These are phyloP conservation scores for Lasioglossum leucozonium DNA, from an alignment of 2,888 invertebrate species.

Conservation along the genomic window DNA sequence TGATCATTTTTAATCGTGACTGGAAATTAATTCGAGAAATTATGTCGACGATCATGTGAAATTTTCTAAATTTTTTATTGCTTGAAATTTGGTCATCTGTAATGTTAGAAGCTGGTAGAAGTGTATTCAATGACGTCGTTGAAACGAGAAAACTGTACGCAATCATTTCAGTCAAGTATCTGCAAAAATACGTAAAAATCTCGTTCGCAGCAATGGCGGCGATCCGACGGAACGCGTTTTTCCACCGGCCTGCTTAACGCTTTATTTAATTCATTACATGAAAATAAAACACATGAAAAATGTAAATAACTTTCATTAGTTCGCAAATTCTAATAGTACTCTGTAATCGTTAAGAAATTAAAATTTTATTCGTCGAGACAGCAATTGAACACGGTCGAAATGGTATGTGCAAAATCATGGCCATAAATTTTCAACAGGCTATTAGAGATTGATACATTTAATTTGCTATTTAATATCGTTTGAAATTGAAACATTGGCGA, in stretches of 20 bases:
- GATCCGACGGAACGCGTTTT: conserved; percentile 60
- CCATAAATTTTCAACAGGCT: not conserved
- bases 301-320: not conserved
- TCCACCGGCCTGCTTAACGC: not conserved
- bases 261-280: not conserved
- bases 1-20: not conserved
- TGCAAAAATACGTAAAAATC: not conserved
- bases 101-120: not conserved
- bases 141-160: no score
- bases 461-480: not conserved
- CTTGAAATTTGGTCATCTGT: not conserved
- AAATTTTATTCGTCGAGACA: not conserved
- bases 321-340: not conserved
- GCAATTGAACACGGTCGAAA: not conserved
- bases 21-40: not conserved
- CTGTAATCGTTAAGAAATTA: not conserved
- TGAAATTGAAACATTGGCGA: not conserved
- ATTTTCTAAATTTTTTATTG: not conserved
- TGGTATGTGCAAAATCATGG: not conserved
- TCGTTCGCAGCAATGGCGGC: conserved; percentile 42
- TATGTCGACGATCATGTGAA: not conserved
- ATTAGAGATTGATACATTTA: not conserved
- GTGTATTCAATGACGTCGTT: not conserved
- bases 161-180: not conserved
- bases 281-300: not conserved